A percentile compares a stretch with the other conserved stretches of the same genome.
These are phyloP conservation scores for Platalea minor DNA, from an alignment of 2,797 vertebrate genomes.

Conservation along the genomic window DNA sequence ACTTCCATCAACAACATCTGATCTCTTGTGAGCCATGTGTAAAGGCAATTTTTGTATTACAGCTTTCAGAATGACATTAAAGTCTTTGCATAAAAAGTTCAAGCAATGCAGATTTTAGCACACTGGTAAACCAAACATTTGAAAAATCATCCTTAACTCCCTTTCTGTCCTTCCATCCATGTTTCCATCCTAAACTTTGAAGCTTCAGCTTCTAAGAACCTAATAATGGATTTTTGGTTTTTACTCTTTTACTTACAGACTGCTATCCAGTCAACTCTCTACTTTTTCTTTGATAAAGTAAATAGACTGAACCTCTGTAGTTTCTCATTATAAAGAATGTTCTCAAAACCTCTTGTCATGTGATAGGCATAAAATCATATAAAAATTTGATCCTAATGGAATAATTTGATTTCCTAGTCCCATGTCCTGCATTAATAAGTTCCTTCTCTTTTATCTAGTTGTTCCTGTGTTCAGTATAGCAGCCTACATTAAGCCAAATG, in stretches of 20 bases:
- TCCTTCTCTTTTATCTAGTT: background rate
- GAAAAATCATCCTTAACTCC: background rate
- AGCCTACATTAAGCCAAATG: background rate
- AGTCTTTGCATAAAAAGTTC: background rate
- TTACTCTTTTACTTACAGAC: background rate
- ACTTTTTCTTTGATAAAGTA: background rate
- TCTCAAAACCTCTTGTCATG: background rate
- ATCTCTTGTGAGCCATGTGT: background rate
- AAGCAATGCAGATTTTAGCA: background rate
- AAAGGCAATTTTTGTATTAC: background rate
- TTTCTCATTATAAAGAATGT: background rate
- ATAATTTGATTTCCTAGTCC: background rate
- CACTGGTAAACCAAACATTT: accelerated
- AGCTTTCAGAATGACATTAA: background rate
- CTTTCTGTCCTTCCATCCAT: background rate
- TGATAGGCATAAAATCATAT: background rate
- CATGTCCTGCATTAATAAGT: background rate
- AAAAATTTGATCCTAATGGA: background rate
- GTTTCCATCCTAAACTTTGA: background rate
- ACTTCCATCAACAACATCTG: background rate
- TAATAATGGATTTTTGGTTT: background rate
- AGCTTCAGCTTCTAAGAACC: background rate
- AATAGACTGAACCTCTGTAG: accelerated
- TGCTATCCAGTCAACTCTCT: background rate
- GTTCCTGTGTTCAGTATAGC: background rate